Conservation (phyloP, 2,797 vertebrate species). For the Scyliorhinus canicula region DNA sequence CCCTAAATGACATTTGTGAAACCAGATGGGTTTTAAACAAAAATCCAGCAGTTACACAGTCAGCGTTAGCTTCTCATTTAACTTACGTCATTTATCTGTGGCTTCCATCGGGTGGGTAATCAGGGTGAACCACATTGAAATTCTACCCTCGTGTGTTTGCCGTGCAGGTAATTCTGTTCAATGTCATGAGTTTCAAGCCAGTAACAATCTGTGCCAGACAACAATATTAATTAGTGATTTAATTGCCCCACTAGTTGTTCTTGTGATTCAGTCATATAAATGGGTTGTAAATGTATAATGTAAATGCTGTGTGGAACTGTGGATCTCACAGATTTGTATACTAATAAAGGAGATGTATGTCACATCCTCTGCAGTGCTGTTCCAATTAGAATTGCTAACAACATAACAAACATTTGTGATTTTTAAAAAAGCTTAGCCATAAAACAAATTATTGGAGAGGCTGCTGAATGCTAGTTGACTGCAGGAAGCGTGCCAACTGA, state of each 20-base stretch:
- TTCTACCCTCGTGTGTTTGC: neutral
- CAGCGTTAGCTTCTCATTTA: neutral
- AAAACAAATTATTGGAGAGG: neutral
- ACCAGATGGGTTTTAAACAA: neutral
- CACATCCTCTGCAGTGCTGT: neutral
- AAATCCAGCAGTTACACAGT: neutral
- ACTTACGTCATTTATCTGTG: neutral
- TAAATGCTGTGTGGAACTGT: neutral
- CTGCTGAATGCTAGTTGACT: neutral
- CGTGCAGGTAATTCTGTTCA: neutral
- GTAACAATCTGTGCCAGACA: neutral
- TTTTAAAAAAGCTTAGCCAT: neutral
- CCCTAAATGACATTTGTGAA: neutral
- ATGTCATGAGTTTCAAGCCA: neutral
- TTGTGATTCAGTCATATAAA: neutral
- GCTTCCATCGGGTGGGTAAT: neutral
- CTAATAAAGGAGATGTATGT: conserved; percentile 21
- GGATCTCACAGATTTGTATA: neutral
- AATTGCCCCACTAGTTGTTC: too few relatives aligned
- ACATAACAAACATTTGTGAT: neutral
- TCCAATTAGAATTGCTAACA: neutral
- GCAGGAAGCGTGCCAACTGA: neutral
- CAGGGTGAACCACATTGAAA: neutral
- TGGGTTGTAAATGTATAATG: neutral
- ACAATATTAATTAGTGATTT: neutral